Conservation (phyloP, 1,140 invertebrate genomes). For the Cydia amplana region DNA sequence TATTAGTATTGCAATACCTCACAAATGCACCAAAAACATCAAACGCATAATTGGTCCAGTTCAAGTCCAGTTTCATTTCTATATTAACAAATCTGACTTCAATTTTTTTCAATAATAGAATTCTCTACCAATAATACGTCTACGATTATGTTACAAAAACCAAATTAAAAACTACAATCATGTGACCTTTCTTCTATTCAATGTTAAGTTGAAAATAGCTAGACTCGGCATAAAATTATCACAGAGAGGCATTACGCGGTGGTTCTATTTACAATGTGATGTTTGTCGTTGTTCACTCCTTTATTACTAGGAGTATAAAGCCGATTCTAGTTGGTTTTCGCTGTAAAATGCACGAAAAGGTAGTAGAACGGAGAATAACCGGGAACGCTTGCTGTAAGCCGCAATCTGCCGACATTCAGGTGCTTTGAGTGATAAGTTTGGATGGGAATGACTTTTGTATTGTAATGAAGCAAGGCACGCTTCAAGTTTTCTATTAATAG, state of each 20-base stretch:
- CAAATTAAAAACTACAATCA: not conserved
- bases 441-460: conserved; percentile 51
- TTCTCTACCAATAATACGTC: conserved; percentile 37
- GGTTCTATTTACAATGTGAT: not conserved
- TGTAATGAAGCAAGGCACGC: not conserved
- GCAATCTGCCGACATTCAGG: conserved; percentile 73
- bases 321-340: conserved; percentile 19
- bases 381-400: conserved; percentile 60
- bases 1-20: too few relatives aligned
- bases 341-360: not conserved
- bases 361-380: conserved; percentile 45
- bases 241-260: conserved; percentile 1
- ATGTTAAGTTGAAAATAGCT: conserved; percentile 30
- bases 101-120: conserved; percentile 47
- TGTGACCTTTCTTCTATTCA: not conserved
- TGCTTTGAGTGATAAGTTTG: conserved; percentile 48
- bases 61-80: conserved; percentile 12
- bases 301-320: conserved; percentile 22
- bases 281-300: not conserved
- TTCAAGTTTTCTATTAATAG: not conserved
- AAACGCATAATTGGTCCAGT: not conserved
- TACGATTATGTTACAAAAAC: conserved; percentile 20
- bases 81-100: conserved; percentile 36
- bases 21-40: not conserved
- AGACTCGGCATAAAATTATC: not conserved